phyloP scores from a whole-genome alignment of 2,113 vertebrate species.

The Lepus americanus region DNA sequence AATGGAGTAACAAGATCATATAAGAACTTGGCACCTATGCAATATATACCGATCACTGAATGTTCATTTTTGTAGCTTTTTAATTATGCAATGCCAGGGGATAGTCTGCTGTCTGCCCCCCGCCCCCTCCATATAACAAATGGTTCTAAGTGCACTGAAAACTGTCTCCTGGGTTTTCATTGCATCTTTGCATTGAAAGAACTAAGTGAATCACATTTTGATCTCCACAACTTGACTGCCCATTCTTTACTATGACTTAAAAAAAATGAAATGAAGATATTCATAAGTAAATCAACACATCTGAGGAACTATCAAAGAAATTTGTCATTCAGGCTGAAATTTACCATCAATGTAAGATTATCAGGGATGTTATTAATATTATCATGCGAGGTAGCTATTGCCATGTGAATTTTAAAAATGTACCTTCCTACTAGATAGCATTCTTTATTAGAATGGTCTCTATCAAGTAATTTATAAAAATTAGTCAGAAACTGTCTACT shows the following conservation, averaged over 20 bases:
- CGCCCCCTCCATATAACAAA: background rate
- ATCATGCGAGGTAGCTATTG: background rate
- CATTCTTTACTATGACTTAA: conserved; percentile 4
- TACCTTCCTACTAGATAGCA: background rate
- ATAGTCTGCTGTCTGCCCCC: background rate
- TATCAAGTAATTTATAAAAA: conserved; percentile 4
- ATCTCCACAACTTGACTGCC: background rate
- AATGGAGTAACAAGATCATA: background rate
- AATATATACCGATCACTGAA: background rate
- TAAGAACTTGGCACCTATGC: background rate
- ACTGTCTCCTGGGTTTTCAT: background rate
- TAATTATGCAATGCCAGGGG: background rate
- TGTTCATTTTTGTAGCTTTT: background rate
- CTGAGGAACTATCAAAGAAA: conserved; percentile 13
- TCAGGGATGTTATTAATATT: background rate
- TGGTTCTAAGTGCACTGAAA: background rate
- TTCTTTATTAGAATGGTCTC: background rate
- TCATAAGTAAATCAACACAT: conserved; percentile 17
- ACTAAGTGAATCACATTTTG: conserved; percentile 13
- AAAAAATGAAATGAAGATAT: conserved; percentile 7
- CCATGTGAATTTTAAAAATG: background rate
- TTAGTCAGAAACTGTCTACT: background rate
- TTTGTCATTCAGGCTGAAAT: conserved; percentile 30
- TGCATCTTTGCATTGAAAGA: background rate
- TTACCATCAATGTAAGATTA: background rate